These are phyloP conservation scores for Idaea aversata DNA, from an alignment of 2,888 invertebrate species.

Conservation along the genomic window DNA sequence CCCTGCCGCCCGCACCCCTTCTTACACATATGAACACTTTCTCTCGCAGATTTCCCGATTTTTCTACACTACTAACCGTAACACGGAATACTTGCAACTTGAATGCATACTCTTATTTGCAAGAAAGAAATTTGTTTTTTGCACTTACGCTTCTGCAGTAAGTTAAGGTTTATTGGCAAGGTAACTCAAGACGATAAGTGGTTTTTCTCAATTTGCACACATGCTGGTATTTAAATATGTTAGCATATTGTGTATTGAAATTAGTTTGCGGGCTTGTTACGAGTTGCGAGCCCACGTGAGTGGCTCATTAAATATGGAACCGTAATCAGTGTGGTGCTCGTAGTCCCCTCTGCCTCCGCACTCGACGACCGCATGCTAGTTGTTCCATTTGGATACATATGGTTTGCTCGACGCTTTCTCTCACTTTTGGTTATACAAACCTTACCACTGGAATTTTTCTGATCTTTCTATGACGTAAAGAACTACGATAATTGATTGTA, in stretches of 20 bases:
- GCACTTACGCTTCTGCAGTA: constrained; percentile 8
- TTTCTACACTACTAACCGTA: constrained; percentile 46
- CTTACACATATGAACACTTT: constrained; percentile 74
- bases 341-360: constrained; percentile 55
- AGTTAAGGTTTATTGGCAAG: constrained; percentile 12
- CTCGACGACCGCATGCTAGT: constrained; percentile 47
- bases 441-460: constrained; percentile 15
- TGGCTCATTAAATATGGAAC: constrained; percentile 76
- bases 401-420: constrained; percentile 24
- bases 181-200: constrained; percentile 9
- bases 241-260: constrained; percentile 59
- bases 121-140: constrained; percentile 4
- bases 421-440: constrained; percentile 6
- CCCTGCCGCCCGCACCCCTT: constrained; percentile 46
- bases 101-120: not conserved
- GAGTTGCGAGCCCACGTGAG: constrained; percentile 58
- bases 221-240: constrained; percentile 49
- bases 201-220: constrained; percentile 26
- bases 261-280: constrained; percentile 63
- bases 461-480: constrained; percentile 8
- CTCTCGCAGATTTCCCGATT: constrained; percentile 65
- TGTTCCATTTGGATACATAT: constrained; percentile 46
- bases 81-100: not conserved
- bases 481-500: not conserved
- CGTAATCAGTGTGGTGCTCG: constrained; percentile 72